Percentiles rank a stretch among this genome's conserved stretches.
These are phyloP conservation scores for Loxodonta africana DNA, from an alignment of 2,113 vertebrate genomes.

Conservation along the genomic window DNA sequence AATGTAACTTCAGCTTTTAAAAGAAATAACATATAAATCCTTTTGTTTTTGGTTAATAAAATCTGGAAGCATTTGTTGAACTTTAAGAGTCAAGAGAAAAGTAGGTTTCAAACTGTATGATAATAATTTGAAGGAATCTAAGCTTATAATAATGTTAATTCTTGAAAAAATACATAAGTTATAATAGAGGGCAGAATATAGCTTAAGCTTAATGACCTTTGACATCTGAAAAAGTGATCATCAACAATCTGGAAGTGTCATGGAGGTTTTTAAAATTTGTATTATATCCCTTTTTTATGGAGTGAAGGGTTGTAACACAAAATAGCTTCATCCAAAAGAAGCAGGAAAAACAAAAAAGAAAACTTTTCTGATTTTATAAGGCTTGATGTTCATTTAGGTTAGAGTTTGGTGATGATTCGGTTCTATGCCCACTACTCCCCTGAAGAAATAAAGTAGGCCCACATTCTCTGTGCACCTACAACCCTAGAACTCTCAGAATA, in stretches of 20 bases:
- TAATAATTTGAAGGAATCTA: conserved; percentile 33
- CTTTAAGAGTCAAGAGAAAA: background rate
- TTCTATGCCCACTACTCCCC: background rate
- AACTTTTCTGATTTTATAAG: background rate
- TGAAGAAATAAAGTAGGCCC: background rate
- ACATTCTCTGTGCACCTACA: background rate
- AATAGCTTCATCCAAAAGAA: background rate
- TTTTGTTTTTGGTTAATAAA: background rate
- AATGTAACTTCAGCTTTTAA: background rate
- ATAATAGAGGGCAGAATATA: background rate
- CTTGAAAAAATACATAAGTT: background rate
- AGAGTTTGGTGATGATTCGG: background rate
- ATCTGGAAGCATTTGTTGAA: background rate
- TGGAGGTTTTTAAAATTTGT: background rate
- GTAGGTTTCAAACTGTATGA: background rate
- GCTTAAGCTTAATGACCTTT: background rate
- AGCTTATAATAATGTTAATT: background rate
- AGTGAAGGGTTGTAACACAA: background rate
- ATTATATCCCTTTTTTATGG: background rate
- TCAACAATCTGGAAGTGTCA: background rate
- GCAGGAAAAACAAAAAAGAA: background rate
- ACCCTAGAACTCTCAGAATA: background rate
- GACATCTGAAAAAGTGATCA: background rate
- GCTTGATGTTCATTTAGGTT: background rate
- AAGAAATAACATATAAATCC: background rate